phyloP scores from a whole-genome alignment of 2,888 invertebrate species.

The Lepidonotus clava region DNA sequence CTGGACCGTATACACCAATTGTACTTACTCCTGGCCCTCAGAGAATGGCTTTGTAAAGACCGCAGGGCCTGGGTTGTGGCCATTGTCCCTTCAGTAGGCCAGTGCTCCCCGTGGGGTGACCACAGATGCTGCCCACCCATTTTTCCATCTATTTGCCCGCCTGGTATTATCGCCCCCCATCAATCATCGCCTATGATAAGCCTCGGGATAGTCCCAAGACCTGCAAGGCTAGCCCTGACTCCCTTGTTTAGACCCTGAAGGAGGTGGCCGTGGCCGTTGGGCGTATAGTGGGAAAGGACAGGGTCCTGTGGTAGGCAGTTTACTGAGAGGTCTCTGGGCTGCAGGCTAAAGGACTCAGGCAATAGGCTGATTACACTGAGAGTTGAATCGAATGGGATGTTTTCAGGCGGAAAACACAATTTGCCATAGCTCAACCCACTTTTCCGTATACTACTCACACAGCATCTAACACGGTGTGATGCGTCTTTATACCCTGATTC shows the following conservation, averaged over 20 bases:
- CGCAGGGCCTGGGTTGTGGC: background rate
- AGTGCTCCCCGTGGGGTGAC: background rate
- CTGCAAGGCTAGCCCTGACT: no score
- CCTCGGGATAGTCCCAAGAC: no score
- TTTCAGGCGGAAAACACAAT: background rate
- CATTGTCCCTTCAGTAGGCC: no score
- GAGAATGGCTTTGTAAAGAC: no score
- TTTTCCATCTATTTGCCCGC: conserved; percentile 26
- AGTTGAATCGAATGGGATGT: conserved; percentile 9
- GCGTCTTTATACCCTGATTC: no score
- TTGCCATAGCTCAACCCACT: background rate
- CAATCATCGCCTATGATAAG: conserved; percentile 32
- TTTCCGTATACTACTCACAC: conserved; percentile 26
- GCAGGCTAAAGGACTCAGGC: background rate
- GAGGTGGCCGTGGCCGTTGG: background rate
- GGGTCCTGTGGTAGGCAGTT: background rate
- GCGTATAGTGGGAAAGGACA: background rate
- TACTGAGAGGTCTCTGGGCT: background rate
- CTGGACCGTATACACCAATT: no score
- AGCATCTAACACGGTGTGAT: no score
- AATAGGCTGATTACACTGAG: background rate
- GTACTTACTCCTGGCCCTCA: no score
- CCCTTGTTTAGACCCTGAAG: no score
- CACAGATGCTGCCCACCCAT: conserved; percentile 17
- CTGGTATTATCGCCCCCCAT: conserved; percentile 26